Evolutionary conservation across 2,888 invertebrate genomes (phyloP), one percentile per base, ranked within the genome.

Genomic region (Erebia aethiops): DNA sequence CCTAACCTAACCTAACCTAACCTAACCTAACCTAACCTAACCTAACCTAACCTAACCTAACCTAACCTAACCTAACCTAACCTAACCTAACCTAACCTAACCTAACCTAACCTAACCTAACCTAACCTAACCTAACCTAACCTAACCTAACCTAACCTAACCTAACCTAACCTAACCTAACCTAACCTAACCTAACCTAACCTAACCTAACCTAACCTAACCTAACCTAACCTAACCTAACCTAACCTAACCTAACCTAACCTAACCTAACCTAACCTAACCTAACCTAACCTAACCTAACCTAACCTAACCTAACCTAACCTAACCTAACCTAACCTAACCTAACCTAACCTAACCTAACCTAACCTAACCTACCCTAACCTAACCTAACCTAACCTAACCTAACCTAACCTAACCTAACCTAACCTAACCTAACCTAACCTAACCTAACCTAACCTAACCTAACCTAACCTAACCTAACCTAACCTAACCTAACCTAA

Each of bases 71-170:
- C 77, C 77, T 75, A 77, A 75, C 74, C 76, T 76, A 76, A 76
- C 76, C 76, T 75, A 77, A 77, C 75, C 77, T 77, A 77, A 77
- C 76, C 75, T 76, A 75, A 76, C 77, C 77, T 77, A 76, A 76
- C 76, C 76, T 76, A 76, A 76, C 76, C 76, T 76, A 76, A 76
- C 76, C 76, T 74, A 76, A 76, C 74, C 76, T 73, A 73, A 76
- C 74, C 74, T 72, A 75, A 76, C 74, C 76, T 74, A 74, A 76
- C 74, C 76, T 74, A 74, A 76, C 74, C 74, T 74, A 74, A 74
- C 74, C 74, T 74, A 74, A 74, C 74, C 74, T 73, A 74, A 74
- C 74, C 74, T 74, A 74, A 74, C 74, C 74, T 74, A 74, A 74
- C 74, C 74, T 74, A 74, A 74, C 74, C 74, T 74, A 74, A 74